Base-by-base conservation (phyloP, 2,113 vertebrate species). In the Montifringilla adamsi region DNA sequence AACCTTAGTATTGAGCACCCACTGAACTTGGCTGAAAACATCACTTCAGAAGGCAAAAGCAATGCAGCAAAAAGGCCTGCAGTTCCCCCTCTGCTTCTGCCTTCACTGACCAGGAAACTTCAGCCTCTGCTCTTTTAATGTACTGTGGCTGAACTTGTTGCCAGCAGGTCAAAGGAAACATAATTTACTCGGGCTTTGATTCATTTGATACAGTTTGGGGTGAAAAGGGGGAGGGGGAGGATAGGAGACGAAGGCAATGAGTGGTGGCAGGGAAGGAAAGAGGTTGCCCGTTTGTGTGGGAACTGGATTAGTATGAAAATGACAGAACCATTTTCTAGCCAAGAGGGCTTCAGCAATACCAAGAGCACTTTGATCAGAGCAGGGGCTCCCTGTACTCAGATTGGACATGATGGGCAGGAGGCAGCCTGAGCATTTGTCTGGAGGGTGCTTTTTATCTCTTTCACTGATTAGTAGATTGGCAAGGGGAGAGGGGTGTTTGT, bases 191-290 rank as follows among this genome's bases (percentile, higher is more conserved):
- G 2, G 39, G 98, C 98, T 99, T 99, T 99, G 98, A 99, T 98
- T 98, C 98, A 99, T 99, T 98, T 98, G 99, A 99, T 99, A 98
- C 95, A 98, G 98, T 98, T 98, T 98, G 98, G 98, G 98, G 86
- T 92, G 83, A 86, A 81, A 92, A 94, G 68, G 64, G 60, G 59
- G 64, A 96, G 85, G 82, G 70, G 84, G 84, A 86, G 83, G 78
- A 92, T 44, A 89, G 93, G 91, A 89, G 86, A 93, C 78, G 1
- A 79, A 59, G 87, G 68, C 98, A 97, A 96, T 97, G 77, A 90
- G 59, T 55, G 5, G 84, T 95, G 87, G 77, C 56, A 72, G 84
- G 76, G 91, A 96, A 95, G 97, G 98, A 98, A 98, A 97, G 97
- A 97, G 93, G 97, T 97, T 98, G 98, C 97, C 97, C 98, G 98